phyloP scores from a whole-genome alignment of 2,113 vertebrate species.

The Colinus virginianus region DNA sequence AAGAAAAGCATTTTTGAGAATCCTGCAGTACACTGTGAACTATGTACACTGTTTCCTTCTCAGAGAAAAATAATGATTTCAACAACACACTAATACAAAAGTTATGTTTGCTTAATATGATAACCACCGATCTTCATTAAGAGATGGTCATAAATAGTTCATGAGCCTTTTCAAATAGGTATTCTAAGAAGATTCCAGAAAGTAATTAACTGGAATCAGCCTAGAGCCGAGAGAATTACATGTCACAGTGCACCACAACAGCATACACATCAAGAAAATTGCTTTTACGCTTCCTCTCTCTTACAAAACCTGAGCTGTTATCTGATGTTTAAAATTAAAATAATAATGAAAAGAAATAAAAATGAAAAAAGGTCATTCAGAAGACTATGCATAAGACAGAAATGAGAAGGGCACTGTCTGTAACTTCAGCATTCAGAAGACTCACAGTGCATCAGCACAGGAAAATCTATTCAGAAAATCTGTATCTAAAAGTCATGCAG shows the following conservation, averaged over 20 bases:
- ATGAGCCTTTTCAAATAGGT: neutral
- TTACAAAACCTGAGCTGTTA: neutral
- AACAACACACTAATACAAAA: neutral
- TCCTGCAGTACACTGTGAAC: neutral
- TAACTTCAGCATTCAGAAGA: neutral
- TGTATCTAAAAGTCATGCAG: fast-evolving
- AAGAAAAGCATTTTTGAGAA: neutral
- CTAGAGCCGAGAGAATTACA: neutral
- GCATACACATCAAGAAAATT: neutral
- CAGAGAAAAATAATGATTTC: neutral
- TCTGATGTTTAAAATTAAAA: neutral
- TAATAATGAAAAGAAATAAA: neutral
- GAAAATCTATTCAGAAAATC: neutral
- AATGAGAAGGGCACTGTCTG: neutral
- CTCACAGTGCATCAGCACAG: neutral
- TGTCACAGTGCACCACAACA: neutral
- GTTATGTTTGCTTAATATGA: neutral
- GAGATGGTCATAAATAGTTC: neutral
- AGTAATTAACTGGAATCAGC: neutral
- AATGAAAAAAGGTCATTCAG: neutral
- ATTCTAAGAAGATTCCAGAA: neutral
- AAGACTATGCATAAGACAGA: neutral
- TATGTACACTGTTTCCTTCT: neutral
- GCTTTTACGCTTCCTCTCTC: neutral
- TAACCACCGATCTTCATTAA: neutral